Evolutionary conservation across 2,113 vertebrate species (phyloP), one percentile per base, ranked within the genome.

Genomic region (Callospermophilus lateralis): DNA sequence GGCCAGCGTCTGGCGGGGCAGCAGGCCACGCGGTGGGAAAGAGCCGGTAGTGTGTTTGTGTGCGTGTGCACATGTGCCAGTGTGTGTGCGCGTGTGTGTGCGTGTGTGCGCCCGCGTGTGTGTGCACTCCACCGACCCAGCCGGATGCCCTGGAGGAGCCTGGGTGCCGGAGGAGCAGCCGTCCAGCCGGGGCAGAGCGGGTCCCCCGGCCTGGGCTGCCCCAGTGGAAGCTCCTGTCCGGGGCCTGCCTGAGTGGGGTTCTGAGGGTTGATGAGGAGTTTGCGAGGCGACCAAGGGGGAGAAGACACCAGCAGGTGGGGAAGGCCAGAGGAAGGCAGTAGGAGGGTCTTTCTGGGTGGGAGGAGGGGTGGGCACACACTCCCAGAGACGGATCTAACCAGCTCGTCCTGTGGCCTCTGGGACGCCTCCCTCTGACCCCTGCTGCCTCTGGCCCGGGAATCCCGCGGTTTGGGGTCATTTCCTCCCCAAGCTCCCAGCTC

Each of bases 51-150:
- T 45, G 45, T 0, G 3, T 13, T 3, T 12, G 10, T 19, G 58
- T 22, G 37, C 8, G 17, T 32, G 48, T 45, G 13, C 32, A n/a
- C 48, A 51, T 3, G 48, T 51, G 48, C 10, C 10, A 10, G 48
- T 13, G 48, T 0, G 3, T 17, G 3, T 13, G 48, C 2, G 48
- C 2, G 48, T 13, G 48, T 0, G 3, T 17, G 3, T 8, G 8
- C 17, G 58, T 17, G 37, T 39, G 48, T 37, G 17, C 37, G 32
- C 48, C 48, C 48, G 34, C 2, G 24, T 10, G n/a, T 2, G 26
- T 9, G 26, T 30, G 73, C 32, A 2, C 8, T 55, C 42, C 51
- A 22, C 4, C 3, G 24, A 6, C 0, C 51, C 16, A 12, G 17
- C 2, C 24, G 61, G 37, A 17, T 19, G 22, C 68, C 24, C 76